Evolutionary conservation across 2,113 vertebrate genomes (phyloP).

Genomic region (Nothoprocta pentlandii): DNA sequence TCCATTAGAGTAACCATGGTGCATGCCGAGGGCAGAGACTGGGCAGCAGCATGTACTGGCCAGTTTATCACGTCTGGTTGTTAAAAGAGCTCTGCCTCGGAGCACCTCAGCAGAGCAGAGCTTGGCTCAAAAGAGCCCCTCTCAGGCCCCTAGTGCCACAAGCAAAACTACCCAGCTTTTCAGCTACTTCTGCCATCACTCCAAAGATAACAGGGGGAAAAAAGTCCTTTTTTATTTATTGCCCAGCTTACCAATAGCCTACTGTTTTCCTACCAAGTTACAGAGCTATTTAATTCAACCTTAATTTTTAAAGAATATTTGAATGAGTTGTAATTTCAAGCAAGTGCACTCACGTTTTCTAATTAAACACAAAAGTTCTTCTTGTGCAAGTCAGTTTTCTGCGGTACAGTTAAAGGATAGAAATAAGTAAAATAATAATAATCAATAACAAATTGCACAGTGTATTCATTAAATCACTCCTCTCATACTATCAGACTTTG

Average conservation of each 20-base stretch:
- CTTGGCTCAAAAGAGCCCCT: not conserved
- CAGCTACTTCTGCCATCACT: not conserved
- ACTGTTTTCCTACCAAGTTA: not conserved
- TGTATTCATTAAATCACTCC: not conserved
- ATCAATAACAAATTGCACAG: not conserved
- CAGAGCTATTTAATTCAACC: not conserved
- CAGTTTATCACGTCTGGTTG: not conserved
- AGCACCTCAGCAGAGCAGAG: not conserved
- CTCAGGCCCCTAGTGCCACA: not conserved
- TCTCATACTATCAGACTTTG: not conserved
- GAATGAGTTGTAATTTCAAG: not conserved
- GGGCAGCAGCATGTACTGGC: not conserved
- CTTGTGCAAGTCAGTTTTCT: not conserved
- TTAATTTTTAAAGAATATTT: not conserved
- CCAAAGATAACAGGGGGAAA: not conserved
- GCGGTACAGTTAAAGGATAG: not conserved
- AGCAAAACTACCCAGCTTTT: not conserved
- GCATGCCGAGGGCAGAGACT: not conserved
- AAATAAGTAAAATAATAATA: not conserved
- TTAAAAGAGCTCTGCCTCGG: not conserved
- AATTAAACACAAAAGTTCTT: not conserved
- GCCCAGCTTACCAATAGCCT: not conserved
- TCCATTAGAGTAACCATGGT: not conserved
- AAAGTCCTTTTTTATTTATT: not conserved
- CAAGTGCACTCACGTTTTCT: slow-evolving; percentile 1